These are phyloP conservation scores for Pimephales promelas DNA, from an alignment of 2,113 vertebrate species.

Conservation along the genomic window DNA sequence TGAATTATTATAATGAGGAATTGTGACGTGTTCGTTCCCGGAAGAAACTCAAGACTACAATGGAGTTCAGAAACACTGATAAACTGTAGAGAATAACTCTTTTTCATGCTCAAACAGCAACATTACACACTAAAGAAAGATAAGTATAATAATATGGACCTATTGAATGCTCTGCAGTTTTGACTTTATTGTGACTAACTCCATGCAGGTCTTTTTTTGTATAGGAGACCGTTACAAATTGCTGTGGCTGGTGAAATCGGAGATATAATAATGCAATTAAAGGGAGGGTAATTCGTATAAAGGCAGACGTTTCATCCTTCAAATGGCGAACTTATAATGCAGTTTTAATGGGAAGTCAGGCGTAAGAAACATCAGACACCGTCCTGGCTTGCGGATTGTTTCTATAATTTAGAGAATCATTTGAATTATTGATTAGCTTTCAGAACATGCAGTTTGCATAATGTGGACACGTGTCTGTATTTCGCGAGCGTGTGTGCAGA, in stretches of 20 bases:
- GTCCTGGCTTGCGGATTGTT: constrained; percentile 35
- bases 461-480: constrained; percentile 37
- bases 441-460: constrained; percentile 37
- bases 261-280: constrained; percentile 32
- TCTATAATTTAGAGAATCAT: constrained; percentile 48
- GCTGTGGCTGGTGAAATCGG: not conserved
- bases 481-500: constrained; percentile 7
- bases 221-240: constrained; percentile 1
- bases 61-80: too few species aligned
- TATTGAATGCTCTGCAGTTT: not conserved
- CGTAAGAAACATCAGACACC: not conserved
- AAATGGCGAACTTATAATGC: constrained; percentile 18
- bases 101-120: too few species aligned
- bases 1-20: too few species aligned
- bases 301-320: constrained; percentile 20
- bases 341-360: constrained; percentile 30
- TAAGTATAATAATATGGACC: too few species aligned
- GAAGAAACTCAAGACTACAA: too few species aligned
- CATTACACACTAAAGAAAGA: too few species aligned
- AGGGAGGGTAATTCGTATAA: not conserved
- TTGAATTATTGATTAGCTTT: constrained; percentile 46
- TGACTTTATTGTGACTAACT: not conserved
- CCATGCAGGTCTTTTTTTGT: not conserved
- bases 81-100: too few species aligned
- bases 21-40: too few species aligned